Base-by-base conservation (phyloP, 1,140 invertebrate species). In the Diploscapter pachys region DNA sequence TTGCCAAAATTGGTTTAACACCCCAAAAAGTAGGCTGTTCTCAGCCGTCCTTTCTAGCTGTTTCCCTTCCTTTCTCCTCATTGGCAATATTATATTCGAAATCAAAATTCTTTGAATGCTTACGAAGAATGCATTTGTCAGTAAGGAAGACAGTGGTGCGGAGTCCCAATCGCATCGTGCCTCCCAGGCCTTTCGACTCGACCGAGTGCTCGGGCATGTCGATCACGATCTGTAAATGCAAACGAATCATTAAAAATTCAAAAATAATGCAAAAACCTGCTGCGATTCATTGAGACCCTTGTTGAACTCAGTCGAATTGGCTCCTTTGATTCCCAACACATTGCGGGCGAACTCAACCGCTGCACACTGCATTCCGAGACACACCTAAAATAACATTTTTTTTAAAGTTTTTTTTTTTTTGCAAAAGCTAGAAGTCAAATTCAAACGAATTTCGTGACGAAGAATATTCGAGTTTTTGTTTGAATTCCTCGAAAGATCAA, bases 121-220 rank as follows among this genome's bases (percentile, higher is more conserved):
- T 76, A 68, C 56, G 70, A 4, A 79, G 77, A 9, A 49, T 74
- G 55, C 74, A 85, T 48, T 83, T 65, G 31, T 80, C 70, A 5
- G 81, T 85, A 11, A 87, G 88, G 81, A 99, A 95, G 56, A 91
- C 86, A 2, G 96, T 99, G 59, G 89, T 90, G 79, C 95, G 90
- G 85, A 92, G 93, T 8, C 97, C 97, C 8, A 99, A 88, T 74
- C 97, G 89, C 97, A 99, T 99, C 0, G 97, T 99, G 48, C 95
- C 97, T 4, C 97, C 97, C 89, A 97, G 91, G 77, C 79, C 82
- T n/a, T 79, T 69, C 52, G 92, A 89, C n/a, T 77, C 53, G 2
- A 93, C 94, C 87, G 94, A 93, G 86, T 98, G 94, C 88, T 99
- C 97, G 0, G 95, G 95, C 96, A 99, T 99, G 79, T 99, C 95